Percentiles rank a stretch among this genome's conserved stretches.
These are phyloP conservation scores for Pachypanchax playfairii DNA, from an alignment of 2,113 vertebrate genomes.

Conservation along the genomic window DNA sequence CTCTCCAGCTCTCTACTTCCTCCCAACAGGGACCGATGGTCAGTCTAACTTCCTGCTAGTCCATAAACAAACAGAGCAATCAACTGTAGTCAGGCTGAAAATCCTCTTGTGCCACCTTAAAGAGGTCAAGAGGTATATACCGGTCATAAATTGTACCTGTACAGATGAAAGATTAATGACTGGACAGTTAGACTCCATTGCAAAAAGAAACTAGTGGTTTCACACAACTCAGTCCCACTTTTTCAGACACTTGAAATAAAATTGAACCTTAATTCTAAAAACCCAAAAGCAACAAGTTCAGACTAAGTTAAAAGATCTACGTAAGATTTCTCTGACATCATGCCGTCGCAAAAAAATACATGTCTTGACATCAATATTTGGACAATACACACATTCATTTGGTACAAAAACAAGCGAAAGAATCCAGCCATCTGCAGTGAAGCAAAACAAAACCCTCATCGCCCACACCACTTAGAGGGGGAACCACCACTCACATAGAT, in stretches of 20 bases:
- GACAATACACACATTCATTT: constrained; percentile 60
- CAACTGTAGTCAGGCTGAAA: constrained; percentile 72
- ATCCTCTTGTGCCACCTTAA: constrained; percentile 63
- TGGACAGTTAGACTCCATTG: constrained; percentile 41
- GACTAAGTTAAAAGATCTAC: constrained; percentile 33
- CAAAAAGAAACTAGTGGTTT: constrained; percentile 52
- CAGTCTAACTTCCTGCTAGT: constrained; percentile 66
- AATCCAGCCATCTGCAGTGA: constrained; percentile 48
- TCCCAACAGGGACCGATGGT: constrained; percentile 57
- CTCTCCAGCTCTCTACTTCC: constrained; percentile 51
- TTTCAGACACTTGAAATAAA: constrained; percentile 7
- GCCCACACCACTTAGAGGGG: constrained; percentile 29
- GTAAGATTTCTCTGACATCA: constrained; percentile 52
- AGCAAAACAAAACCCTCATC: constrained; percentile 54
- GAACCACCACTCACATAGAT: constrained; percentile 27
- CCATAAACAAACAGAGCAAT: constrained; percentile 76
- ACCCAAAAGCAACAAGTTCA: constrained; percentile 7
- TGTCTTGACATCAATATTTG: constrained; percentile 43
- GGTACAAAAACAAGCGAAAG: constrained; percentile 55
- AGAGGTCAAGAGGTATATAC: constrained; percentile 69
- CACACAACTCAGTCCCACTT: constrained; percentile 33
- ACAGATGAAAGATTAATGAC: constrained; percentile 65
- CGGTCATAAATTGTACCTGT: constrained; percentile 56
- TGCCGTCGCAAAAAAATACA: constrained; percentile 33
- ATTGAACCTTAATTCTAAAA: too few species aligned